Evolutionary conservation across 2,797 vertebrate species (phyloP), one percentile per base, ranked within the genome.

Genomic region (Benthosema pterotum): DNA sequence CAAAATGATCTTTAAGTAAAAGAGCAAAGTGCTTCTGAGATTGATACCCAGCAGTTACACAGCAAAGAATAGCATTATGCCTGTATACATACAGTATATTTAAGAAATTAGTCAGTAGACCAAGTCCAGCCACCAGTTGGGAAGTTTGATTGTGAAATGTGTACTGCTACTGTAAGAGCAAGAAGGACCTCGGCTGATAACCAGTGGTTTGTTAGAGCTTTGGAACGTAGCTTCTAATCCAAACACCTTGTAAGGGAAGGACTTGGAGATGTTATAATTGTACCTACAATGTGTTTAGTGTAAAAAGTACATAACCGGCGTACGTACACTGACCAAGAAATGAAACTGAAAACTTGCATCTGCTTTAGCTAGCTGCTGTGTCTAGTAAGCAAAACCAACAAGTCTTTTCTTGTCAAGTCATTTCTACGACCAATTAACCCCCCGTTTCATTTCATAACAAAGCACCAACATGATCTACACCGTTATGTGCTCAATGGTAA

Each of bases 341-440:
- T 4, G 66, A 55, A 14, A 63, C 2, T 42, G 7, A 7, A 17
- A 2, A 56, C 19, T 11, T 72, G 57, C 60, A 42, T 45, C 19
- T 50, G 54, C 15, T 63, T 63, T 65, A 65, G 19, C 62, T 79
- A 79, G 65, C 74, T 57, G 60, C 15, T 18, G 61, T 5, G 61
- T 5, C 17, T 3, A 16, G 28, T n/a, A 56, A 46, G 2, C 15
- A 25, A n/a, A 60, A 19, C n/a, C 11, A 11, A 18, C 18, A 16
- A 5, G 25, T 43, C n/a, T n/a, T n/a, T n/a, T n/a, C n/a, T n/a
- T n/a, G n/a, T n/a, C n/a, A n/a, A n/a, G n/a, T 6, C n/a, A n/a
- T 42, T 45, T 2, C n/a, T 32, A 9, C 1, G 47, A 63, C 60
- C 14, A 11, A 38, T 9, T 0, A 14, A 2, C 0, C 0, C 14